A percentile compares a stretch with the other conserved stretches of the same genome.
Evolutionary conservation across 37 sponge, comb jelly and placozoan genomes (phyloP).

Genomic region (Eunapius fragilis): DNA sequence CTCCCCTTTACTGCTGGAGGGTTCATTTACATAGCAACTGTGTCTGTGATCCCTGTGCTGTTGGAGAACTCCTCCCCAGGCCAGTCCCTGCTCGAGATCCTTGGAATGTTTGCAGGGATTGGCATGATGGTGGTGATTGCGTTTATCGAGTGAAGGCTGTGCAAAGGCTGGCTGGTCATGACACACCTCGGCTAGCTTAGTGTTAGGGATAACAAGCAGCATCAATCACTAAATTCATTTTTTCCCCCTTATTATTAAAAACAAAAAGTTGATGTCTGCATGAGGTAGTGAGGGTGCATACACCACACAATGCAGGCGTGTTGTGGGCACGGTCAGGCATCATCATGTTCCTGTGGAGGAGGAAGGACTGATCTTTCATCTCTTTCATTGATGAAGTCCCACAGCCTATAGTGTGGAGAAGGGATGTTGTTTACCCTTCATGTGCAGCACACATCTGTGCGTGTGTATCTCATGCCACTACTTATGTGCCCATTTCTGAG

Average conservation of each 20-base stretch:
- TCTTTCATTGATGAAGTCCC: slow-evolving; percentile 74
- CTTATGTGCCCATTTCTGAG: too few species aligned
- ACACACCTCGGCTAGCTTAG: too few species aligned
- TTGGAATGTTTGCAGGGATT: slow-evolving; percentile 79
- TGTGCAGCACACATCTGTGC: not conserved
- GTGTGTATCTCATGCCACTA: too few species aligned
- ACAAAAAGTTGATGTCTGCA: not conserved
- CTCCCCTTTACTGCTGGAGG: slow-evolving; percentile 98
- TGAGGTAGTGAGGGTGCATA: not conserved
- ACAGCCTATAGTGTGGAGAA: slow-evolving; percentile 50
- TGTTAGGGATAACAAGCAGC: not conserved
- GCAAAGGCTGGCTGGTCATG: not conserved
- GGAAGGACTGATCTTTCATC: slow-evolving; percentile 27
- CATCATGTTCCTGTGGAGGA: slow-evolving; percentile 1
- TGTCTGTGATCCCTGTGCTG: slow-evolving; percentile 92
- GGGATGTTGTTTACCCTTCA: too few species aligned
- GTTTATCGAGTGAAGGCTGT: slow-evolving; percentile 58
- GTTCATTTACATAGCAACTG: slow-evolving; percentile 96
- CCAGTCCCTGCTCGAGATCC: slow-evolving; percentile 82
- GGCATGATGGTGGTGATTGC: slow-evolving; percentile 88
- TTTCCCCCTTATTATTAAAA: not conserved
- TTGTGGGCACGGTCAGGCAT: not conserved
- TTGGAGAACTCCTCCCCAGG: slow-evolving; percentile 64
- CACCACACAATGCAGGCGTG: not conserved
- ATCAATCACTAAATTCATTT: not conserved